Evolutionary conservation across 2,888 invertebrate genomes (phyloP), one percentile per base, ranked within the genome.

Genomic region (Drosophila fulvimacula): DNA sequence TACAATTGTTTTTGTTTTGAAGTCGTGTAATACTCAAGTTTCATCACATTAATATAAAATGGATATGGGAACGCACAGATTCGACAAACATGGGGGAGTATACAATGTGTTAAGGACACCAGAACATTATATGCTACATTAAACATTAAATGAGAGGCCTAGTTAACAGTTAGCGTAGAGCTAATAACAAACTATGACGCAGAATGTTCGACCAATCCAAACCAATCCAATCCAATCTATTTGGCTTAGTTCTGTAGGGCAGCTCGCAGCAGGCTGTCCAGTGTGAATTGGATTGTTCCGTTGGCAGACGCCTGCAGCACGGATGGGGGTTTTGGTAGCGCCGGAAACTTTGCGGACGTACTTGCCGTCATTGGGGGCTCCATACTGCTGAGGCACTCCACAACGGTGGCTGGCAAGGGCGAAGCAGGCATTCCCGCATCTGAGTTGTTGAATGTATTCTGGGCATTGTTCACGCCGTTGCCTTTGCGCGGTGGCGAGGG

Each of bases 241-340:
- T 30, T 11, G 46, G 30, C n/a, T 79, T 70, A 86, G 73, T 86
- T 89, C 39, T 87, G 89, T 56, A 87, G 61, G 17, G 86, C 89
- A n/a, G 86, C 86, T 32, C 86, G 89, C 53, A 87, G 66, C 55
- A 87, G 66, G 65, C 86, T 87, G 67, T 87, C 86, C 49, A 86
- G 59, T 5, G 85, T 89, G 24, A 84, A 62, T 44, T 84, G 88
- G 13, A 84, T 88, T 48, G 83, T 84, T 34, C 89, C 83, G 57
- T 82, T 88, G 56, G 81, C 76, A 44, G 78, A 48, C 41, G 87
- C 83, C 44, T 86, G 84, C 48, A 84, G 51, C 57, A 84, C 84
- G 51, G 83, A 86, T 55, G 83, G 76, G 39, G 83, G 88, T 57
- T 88, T 84, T 38, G 83, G 83, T 32, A 84, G 36, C 6, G 88